These are phyloP conservation scores for Halcyon smyrnensis DNA, from an alignment of 2,797 vertebrate genomes.

Conservation along the genomic window DNA sequence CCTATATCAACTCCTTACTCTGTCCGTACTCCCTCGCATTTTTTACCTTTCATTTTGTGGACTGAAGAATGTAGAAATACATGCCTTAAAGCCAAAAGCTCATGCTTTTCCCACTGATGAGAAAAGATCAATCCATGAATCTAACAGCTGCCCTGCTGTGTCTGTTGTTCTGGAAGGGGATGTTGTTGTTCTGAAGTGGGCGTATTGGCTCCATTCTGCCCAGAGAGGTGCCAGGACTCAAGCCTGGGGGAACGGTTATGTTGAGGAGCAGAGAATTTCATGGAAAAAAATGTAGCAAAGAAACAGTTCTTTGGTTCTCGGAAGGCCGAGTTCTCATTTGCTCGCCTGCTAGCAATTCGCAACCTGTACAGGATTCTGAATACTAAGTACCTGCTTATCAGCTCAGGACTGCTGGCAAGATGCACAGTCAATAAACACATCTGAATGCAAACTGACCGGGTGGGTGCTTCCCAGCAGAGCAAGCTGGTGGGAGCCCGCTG, in stretches of 20 bases:
- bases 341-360: not conserved
- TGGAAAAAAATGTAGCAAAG: not conserved
- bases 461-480: not conserved
- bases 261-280: not conserved
- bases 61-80: not conserved
- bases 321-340: not conserved
- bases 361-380: not conserved
- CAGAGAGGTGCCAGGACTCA: not conserved
- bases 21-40: not conserved
- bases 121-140: not conserved
- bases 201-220: rapidly evolving
- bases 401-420: not conserved
- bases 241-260: not conserved
- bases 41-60: not conserved
- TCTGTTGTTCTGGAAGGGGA: not conserved
- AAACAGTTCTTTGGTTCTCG: not conserved
- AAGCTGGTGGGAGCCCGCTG: not conserved
- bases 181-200: not conserved
- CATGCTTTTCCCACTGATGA: not conserved
- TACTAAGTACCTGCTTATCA: not conserved
- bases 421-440: not conserved
- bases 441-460: not conserved
- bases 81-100: not conserved
- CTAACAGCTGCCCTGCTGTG: not conserved
- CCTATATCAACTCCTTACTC: not conserved